A percentile compares a stretch with the other conserved stretches of the same genome.
phyloP scores from a whole-genome alignment of 2,113 vertebrate genomes.

The Cheirogaleus medius region DNA sequence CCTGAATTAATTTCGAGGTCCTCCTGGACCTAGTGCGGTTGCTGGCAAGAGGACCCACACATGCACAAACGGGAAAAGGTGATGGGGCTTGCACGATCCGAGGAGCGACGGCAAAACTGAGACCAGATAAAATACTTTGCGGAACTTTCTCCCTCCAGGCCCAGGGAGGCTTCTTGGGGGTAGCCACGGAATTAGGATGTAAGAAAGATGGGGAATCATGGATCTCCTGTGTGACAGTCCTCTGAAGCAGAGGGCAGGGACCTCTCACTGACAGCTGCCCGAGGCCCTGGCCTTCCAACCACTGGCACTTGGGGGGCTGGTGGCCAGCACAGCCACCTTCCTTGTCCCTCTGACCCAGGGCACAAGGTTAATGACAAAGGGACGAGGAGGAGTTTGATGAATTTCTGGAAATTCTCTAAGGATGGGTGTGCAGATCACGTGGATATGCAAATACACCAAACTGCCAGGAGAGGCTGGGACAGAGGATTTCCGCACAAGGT shows the following conservation, averaged over 20 bases:
- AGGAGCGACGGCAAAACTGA: fast-evolving
- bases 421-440: too few species aligned
- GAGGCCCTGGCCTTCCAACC: neutral
- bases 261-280: neutral
- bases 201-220: neutral
- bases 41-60: neutral
- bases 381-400: neutral
- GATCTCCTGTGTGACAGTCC: neutral
- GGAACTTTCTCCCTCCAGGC: neutral
- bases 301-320: neutral
- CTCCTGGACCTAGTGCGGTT: neutral
- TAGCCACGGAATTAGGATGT: neutral
- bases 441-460: neutral
- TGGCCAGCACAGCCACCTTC: neutral
- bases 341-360: neutral
- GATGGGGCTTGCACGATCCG: neutral
- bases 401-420: neutral
- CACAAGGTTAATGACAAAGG: neutral
- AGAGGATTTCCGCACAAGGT: fast-evolving
- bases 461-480: neutral
- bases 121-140: neutral
- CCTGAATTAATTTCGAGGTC: neutral
- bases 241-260: neutral
- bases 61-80: neutral
- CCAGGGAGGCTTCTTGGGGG: neutral